Evolutionary conservation across 1,140 invertebrate genomes (phyloP), one percentile per base, ranked within the genome.

Genomic region (Formica exsecta): DNA sequence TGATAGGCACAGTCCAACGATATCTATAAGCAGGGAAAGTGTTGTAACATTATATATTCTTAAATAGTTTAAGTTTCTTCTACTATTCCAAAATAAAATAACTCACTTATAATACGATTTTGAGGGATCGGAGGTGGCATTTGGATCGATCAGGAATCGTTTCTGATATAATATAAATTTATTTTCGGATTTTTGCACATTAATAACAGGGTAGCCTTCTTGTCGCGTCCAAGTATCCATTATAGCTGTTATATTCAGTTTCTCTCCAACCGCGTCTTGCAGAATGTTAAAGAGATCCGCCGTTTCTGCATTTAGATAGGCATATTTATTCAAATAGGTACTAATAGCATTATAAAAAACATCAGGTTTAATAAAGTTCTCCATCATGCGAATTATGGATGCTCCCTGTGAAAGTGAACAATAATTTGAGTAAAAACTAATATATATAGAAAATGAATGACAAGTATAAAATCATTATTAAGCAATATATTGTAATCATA

Each of bases 181-280:
- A 61, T 95, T 95, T 3, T 91, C 77, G 2, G 48, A 90, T 70
- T 93, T 95, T 1, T 87, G 94, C 3, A 98, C 96, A 2, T 95
- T 96, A 0, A 99, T 94, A 0, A 99, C 96, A 0, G 99, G 98
- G 89, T 97, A 98, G 8, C 98, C 98, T 97, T 98, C 99, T 95
- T 99, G 98, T 54, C 96, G 95, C 0, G 98, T 98, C 98, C 98
- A 99, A 0, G 98, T 98, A 88, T 98, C 97, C 97, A 99, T 98
- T 65, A 99, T 97, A 22, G 96, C 93, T 0, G 96, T 96, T 7
- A 97, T 93, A 87, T 97, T 95, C 16, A 96, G 92, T 29, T 94
- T 91, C 25, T 93, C 86, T 22, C 92, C 92, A 3, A 94, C 87
- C 76, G 93, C 74, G 86, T 95, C 89, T 95, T 97, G 95, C 93